Evolutionary conservation across 2,888 invertebrate species (phyloP).

Genomic region (Balanococcus diminutus): DNA sequence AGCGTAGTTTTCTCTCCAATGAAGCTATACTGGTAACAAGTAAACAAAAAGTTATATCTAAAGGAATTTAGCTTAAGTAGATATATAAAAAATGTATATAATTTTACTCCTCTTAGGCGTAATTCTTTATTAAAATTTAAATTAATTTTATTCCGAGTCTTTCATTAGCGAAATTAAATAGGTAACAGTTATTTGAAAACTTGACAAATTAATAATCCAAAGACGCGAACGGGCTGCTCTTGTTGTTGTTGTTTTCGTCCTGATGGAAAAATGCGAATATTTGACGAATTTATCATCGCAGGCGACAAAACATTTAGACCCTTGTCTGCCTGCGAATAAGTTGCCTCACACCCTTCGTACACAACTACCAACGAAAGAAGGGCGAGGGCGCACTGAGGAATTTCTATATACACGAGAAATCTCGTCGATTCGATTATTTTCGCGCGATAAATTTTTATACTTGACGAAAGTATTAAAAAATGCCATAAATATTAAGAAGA

Average conservation of each 20-base stretch:
- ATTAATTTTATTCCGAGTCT: conserved; percentile 11
- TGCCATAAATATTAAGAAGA: conserved; percentile 19
- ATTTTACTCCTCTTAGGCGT: background rate
- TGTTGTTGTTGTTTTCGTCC: too few relatives aligned
- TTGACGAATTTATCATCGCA: conserved; percentile 3
- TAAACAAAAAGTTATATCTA: background rate
- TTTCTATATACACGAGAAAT: background rate
- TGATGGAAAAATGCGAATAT: background rate
- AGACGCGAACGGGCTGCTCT: background rate
- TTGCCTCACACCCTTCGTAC: background rate
- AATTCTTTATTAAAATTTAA: background rate
- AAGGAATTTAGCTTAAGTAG: background rate
- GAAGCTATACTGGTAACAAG: background rate
- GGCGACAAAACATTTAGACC: background rate
- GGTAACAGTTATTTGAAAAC: background rate
- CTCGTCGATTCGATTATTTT: conserved; percentile 6
- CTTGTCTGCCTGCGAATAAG: background rate
- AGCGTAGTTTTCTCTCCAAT: background rate
- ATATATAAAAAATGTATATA: background rate
- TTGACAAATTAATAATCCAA: background rate
- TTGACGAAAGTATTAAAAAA: conserved; percentile 31
- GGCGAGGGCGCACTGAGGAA: background rate
- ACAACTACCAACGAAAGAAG: background rate
- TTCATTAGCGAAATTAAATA: conserved; percentile 16
- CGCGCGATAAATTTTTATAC: conserved; percentile 23